Conservation (phyloP, 2,888 invertebrate species). For the Leptogaster cylindrica region DNA sequence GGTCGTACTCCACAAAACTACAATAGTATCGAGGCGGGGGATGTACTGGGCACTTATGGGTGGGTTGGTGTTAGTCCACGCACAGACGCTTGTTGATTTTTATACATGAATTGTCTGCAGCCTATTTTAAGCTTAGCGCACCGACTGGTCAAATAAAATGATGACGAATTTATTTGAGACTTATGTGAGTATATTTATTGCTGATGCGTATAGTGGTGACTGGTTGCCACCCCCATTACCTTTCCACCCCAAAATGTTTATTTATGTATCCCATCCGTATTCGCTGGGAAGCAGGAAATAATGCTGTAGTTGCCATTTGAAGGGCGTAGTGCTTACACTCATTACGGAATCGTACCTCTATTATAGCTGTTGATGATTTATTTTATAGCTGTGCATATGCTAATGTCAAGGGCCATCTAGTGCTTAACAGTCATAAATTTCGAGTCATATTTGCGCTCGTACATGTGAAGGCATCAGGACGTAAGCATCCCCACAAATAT, state of each 20-base stretch:
- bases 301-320: conserved; percentile 18
- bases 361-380: conserved; percentile 45
- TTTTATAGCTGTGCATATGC: conserved; percentile 46
- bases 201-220: neutral
- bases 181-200: conserved; percentile 40
- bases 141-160: conserved; percentile 43
- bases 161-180: conserved; percentile 44
- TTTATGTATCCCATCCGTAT: conserved; percentile 4
- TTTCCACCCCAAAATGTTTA: neutral
- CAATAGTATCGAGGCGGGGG: neutral
- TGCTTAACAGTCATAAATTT: conserved; percentile 46
- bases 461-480: conserved; percentile 9
- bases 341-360: conserved; percentile 1
- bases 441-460: conserved; percentile 38
- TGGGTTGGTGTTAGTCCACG: too few species aligned
- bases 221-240: too few species aligned
- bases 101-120: conserved; percentile 18
- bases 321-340: conserved; percentile 5
- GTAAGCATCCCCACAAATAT: conserved; percentile 37
- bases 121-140: conserved; percentile 37
- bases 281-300: neutral
- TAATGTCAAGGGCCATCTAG: conserved; percentile 47
- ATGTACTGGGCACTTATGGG: neutral
- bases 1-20: neutral
- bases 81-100: conserved; percentile 31